Percentiles rank a stretch among this genome's conserved stretches.
phyloP scores from a whole-genome alignment of 2,113 vertebrate genomes.

The Pandion haliaetus region DNA sequence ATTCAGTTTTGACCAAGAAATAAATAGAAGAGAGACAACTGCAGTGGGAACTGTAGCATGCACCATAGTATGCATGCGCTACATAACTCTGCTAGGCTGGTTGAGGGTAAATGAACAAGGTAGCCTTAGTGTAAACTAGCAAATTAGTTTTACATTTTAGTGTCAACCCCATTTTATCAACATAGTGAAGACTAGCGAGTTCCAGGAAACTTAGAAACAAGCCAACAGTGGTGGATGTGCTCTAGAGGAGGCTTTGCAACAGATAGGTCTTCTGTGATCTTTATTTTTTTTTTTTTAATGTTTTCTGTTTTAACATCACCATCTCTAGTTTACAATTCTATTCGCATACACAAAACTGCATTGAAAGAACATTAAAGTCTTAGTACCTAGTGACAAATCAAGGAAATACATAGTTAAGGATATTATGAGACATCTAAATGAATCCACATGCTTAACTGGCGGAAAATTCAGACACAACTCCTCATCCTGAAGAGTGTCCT shows the following conservation, averaged over 20 bases:
- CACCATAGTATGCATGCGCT: background rate
- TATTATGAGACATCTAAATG: background rate
- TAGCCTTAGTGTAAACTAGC: background rate
- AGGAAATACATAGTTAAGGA: background rate
- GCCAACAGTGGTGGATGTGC: background rate
- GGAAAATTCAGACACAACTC: background rate
- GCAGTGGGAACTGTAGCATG: background rate
- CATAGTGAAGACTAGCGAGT: background rate
- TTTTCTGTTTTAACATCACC: background rate
- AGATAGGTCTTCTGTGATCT: background rate
- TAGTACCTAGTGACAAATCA: background rate
- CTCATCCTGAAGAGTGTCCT: background rate
- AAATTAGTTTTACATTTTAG: background rate
- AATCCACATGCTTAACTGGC: background rate
- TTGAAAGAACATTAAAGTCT: background rate
- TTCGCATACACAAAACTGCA: background rate
- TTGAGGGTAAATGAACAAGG: background rate
- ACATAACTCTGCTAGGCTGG: background rate
- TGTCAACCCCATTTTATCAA: background rate
- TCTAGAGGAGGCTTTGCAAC: background rate
- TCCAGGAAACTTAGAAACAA: background rate
- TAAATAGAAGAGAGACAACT: conserved; percentile 1
- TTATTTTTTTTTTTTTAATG: background rate
- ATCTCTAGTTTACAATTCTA: background rate
- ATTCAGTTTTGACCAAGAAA: conserved; percentile 35